A percentile compares a stretch with the other conserved stretches of the same genome.
These are phyloP conservation scores for Darevskia nairensis DNA, from an alignment of 2,797 vertebrate genomes.

Conservation along the genomic window DNA sequence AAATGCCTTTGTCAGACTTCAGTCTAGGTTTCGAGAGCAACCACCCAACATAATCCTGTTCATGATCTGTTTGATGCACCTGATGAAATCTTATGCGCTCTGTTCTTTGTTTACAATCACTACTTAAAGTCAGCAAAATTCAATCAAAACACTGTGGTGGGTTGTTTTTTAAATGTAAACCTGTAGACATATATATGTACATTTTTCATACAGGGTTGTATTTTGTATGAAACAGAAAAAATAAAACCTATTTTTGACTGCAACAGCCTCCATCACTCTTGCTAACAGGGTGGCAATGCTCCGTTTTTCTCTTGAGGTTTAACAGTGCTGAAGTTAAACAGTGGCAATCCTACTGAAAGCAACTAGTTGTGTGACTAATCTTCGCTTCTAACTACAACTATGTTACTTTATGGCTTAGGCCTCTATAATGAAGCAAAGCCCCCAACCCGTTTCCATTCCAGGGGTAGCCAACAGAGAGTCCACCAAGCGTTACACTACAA, in stretches of 20 bases:
- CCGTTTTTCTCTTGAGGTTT: background rate
- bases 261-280: background rate
- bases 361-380: background rate
- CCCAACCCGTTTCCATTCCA: no score
- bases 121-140: slow-evolving; percentile 67
- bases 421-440: no score
- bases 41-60: fast-evolving
- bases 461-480: no score
- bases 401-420: no score
- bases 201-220: slow-evolving; percentile 73
- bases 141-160: slow-evolving; percentile 29
- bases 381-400: no score
- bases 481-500: no score
- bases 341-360: background rate
- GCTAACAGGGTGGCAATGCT: background rate
- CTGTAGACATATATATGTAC: slow-evolving; percentile 76
- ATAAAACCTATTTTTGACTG: slow-evolving; percentile 74
- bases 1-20: background rate
- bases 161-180: slow-evolving; percentile 57
- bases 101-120: slow-evolving; percentile 73
- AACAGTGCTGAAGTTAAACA: background rate
- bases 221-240: slow-evolving; percentile 83
- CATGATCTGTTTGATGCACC: slow-evolving; percentile 10
- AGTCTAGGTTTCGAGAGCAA: slow-evolving; percentile 17
- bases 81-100: slow-evolving; percentile 49